Percentiles rank a stretch among this genome's conserved stretches.
phyloP scores from a whole-genome alignment of 2,113 vertebrate species.

The Heterocephalus glaber region DNA sequence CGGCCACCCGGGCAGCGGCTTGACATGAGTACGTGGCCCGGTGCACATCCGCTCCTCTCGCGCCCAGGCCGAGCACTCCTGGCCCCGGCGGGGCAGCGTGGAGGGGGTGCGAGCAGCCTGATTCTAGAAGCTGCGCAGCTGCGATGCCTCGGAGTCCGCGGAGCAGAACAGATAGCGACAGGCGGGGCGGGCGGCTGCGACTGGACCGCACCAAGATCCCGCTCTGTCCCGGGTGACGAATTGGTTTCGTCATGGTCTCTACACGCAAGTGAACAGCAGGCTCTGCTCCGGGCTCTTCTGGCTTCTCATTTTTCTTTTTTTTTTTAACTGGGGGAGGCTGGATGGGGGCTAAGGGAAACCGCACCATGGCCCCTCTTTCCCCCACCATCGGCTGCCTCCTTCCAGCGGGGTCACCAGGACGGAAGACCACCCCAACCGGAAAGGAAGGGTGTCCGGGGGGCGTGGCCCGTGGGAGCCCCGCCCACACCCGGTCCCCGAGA shows the following conservation, averaged over 20 bases:
- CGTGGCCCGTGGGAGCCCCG: not conserved
- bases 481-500: not conserved
- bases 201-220: not conserved
- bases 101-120: not conserved
- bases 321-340: rapidly evolving
- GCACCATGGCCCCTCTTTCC: rapidly evolving
- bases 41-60: too few species aligned
- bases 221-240: not conserved
- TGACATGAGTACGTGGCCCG: not conserved
- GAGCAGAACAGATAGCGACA: not conserved
- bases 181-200: not conserved
- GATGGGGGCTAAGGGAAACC: too few species aligned
- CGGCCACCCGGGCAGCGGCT: not conserved
- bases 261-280: not conserved
- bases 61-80: not conserved
- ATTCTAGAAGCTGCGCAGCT: not conserved
- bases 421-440: not conserved
- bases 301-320: not conserved
- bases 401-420: not conserved
- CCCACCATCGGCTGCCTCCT: not conserved
- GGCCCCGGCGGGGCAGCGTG: not conserved
- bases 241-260: not conserved
- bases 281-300: not conserved
- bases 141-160: rapidly evolving
- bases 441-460: not conserved